A percentile compares a stretch with the other conserved stretches of the same genome.
Evolutionary conservation across 2,888 invertebrate genomes (phyloP).

Genomic region (Phortica okadai): DNA sequence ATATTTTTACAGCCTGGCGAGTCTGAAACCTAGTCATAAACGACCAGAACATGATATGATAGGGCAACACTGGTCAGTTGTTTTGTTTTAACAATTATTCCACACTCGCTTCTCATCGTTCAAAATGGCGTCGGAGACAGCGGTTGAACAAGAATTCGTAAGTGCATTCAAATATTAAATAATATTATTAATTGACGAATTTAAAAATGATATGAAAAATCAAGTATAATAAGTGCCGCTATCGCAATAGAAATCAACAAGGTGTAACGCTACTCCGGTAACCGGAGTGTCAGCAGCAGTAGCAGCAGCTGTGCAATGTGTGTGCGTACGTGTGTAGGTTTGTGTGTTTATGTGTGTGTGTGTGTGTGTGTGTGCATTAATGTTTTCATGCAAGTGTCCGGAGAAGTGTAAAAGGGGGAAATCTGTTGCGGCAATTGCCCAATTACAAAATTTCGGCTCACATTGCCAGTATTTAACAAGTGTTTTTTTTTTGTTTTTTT

Average conservation of each 20-base stretch:
- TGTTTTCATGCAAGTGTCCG: conserved; percentile 56
- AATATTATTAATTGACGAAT: conserved; percentile 21
- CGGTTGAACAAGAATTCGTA: conserved; percentile 59
- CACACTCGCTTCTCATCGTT: conserved; percentile 11
- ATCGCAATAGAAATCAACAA: conserved; percentile 44
- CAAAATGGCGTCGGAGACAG: conserved; percentile 60
- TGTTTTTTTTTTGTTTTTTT: conserved; percentile 20
- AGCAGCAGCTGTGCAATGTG: conserved; percentile 39
- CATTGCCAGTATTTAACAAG: conserved; percentile 17
- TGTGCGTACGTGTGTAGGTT: conserved; percentile 9
- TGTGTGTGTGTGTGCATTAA: conserved; percentile 32
- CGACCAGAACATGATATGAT: too few relatives aligned
- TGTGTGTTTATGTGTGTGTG: conserved; percentile 29
- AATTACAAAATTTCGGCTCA: too few relatives aligned
- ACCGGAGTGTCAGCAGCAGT: conserved; percentile 53
- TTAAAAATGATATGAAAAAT: conserved; percentile 23
- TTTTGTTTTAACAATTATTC: too few relatives aligned
- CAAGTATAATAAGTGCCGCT: conserved; percentile 29
- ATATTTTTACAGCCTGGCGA: too few relatives aligned
- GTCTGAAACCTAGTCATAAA: too few relatives aligned
- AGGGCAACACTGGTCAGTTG: too few relatives aligned
- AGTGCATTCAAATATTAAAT: conserved; percentile 38
- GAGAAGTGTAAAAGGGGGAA: not conserved
- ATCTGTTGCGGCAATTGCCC: conserved; percentile 21
- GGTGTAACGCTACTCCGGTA: conserved; percentile 36